Conservation (phyloP, 2,888 invertebrate genomes). For the Phaonia tiefii region DNA sequence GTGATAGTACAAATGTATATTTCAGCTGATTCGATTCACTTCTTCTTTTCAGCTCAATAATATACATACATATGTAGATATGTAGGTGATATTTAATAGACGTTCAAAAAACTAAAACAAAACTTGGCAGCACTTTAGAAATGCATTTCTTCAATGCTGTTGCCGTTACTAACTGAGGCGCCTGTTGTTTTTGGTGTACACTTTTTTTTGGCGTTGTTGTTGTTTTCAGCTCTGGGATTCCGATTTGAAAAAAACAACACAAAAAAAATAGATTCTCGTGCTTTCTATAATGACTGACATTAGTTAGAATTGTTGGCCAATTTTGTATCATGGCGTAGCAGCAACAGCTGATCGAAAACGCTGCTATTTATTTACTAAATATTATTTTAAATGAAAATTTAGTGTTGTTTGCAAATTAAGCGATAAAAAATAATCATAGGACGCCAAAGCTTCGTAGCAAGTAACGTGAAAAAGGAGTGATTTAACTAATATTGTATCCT, state of each 20-base stretch:
- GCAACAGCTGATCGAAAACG: slow-evolving; percentile 42
- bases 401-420: too few relatives aligned
- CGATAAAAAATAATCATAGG: too few relatives aligned
- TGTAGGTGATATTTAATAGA: not conserved
- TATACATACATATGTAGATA: not conserved
- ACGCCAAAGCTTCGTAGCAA: too few relatives aligned
- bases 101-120: slow-evolving; percentile 6
- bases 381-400: too few relatives aligned
- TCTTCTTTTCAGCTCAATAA: slow-evolving; percentile 32
- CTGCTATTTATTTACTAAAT: slow-evolving; percentile 2
- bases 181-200: slow-evolving; percentile 24
- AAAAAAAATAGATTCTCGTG: slow-evolving; percentile 45
- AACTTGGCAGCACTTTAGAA: slow-evolving; percentile 56
- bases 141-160: not conserved
- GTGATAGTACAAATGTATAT: too few relatives aligned
- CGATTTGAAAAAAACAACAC: slow-evolving; percentile 17
- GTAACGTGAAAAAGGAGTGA: too few relatives aligned
- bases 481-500: too few relatives aligned
- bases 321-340: not conserved
- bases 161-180: slow-evolving; percentile 7
- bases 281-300: slow-evolving; percentile 39
- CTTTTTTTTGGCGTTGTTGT: too few relatives aligned
- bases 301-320: slow-evolving; percentile 17
- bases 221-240: not conserved
- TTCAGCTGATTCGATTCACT: slow-evolving; percentile 1